Evolutionary conservation across 2,888 invertebrate species (phyloP).

Genomic region (Acanthococcus lagerstroemiae): DNA sequence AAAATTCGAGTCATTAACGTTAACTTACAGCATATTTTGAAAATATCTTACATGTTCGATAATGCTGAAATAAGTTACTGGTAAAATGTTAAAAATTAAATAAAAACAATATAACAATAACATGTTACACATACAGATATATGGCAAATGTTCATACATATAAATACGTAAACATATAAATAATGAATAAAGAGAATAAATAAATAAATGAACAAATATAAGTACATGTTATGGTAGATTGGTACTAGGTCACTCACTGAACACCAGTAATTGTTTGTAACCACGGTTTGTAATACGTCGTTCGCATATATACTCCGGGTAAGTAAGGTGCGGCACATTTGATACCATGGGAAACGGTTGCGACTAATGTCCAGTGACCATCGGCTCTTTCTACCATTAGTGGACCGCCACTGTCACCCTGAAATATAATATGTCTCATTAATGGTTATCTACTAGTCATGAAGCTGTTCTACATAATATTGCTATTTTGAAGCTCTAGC

Average conservation of each 20-base stretch:
- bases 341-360: slow-evolving; percentile 90
- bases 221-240: not conserved
- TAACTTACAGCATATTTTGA: too few relatives aligned
- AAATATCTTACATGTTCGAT: too few relatives aligned
- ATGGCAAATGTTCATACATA: slow-evolving; percentile 29
- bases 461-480: too few relatives aligned
- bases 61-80: too few relatives aligned
- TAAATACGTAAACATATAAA: slow-evolving; percentile 22
- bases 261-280: slow-evolving; percentile 75
- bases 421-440: too few relatives aligned
- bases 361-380: slow-evolving; percentile 77
- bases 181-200: slow-evolving; percentile 14
- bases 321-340: slow-evolving; percentile 85
- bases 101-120: slow-evolving; percentile 7
- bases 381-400: slow-evolving; percentile 71
- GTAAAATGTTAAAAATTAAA: slow-evolving; percentile 15
- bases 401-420: slow-evolving; percentile 91
- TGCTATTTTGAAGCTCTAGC: too few relatives aligned
- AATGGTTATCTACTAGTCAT: too few relatives aligned
- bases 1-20: too few relatives aligned
- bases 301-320: slow-evolving; percentile 89
- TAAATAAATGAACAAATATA: not conserved
- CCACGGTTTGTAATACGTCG: slow-evolving; percentile 86
- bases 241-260: slow-evolving; percentile 24
- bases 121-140: slow-evolving; percentile 23